Evolutionary conservation across 2,888 invertebrate genomes (phyloP), one percentile per base, ranked within the genome.

Genomic region (Enoplolaimus lenunculus): DNA sequence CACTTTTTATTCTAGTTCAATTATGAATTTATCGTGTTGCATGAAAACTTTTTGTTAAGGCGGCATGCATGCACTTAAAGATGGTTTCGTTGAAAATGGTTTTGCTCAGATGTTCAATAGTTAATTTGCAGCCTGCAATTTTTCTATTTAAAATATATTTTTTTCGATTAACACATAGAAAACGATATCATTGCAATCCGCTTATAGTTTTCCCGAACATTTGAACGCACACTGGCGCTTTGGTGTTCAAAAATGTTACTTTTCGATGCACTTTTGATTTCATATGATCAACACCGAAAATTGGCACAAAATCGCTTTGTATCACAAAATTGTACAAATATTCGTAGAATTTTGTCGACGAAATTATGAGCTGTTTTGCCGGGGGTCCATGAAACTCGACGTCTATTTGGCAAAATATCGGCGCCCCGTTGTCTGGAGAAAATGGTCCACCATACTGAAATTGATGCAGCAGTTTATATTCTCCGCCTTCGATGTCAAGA

Each of bases 401-500:
- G 26, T 68, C 68, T 16, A 68, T 57, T 57, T 68, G 68, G 29
- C 68, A 68, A 59, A 68, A 60, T 21, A 57, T 30, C n/a, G 13
- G n/a, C 33, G 31, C 67, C 13, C 7, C 2, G 28, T n/a, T 7
- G 7, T 2, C 69, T n/a, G n/a, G n/a, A n/a, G n/a, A n/a, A n/a
- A 60, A 57, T 16, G n/a, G 2, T 26, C 35, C 60, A 1, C 7
- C 21, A 2, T 28, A n/a, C 2, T 31, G 34, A n/a, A 72, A 33
- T 29, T 68, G 62, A 16, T 29, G 29, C 13, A 72, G 60, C 33
- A 72, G 29, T 1, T 60, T n/a, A 70, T 66, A 72, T 60, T 72
- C 72, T 29, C 60, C 67, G 2, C 72, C 72, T 31, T 72, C 72
- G 30, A 72, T 72, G 60, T 72, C 72, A 1, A 72, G 31, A 7